Evolutionary conservation across 2,888 invertebrate genomes (phyloP).

Genomic region (Diarsia dahlii): DNA sequence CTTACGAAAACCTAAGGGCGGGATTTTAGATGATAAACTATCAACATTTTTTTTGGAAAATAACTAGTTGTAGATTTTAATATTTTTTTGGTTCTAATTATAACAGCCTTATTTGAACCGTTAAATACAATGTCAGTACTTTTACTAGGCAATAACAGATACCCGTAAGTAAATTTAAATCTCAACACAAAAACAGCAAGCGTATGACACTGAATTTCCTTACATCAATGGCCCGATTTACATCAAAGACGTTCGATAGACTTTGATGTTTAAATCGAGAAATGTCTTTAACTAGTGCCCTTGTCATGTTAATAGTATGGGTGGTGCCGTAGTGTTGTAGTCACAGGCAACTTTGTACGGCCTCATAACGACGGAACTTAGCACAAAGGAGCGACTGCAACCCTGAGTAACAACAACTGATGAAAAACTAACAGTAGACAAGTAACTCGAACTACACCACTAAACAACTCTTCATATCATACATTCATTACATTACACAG

Average conservation of each 20-base stretch:
- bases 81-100: neutral
- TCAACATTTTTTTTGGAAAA: neutral
- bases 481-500: conserved; percentile 12
- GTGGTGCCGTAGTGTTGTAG: conserved; percentile 73
- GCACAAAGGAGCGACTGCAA: conserved; percentile 74
- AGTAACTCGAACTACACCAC: conserved; percentile 46
- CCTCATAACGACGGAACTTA: conserved; percentile 74
- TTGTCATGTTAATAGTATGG: conserved; percentile 77
- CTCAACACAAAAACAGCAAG: conserved; percentile 56
- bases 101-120: neutral
- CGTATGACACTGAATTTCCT: conserved; percentile 75
- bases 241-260: conserved; percentile 84
- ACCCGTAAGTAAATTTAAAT: conserved; percentile 20
- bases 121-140: neutral
- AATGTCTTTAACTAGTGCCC: conserved; percentile 81
- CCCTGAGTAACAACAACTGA: conserved; percentile 66
- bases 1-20: conserved; percentile 7
- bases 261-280: conserved; percentile 87
- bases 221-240: conserved; percentile 85
- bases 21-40: neutral
- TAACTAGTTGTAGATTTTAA: too few relatives aligned
- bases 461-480: conserved; percentile 24
- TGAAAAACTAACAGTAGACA: conserved; percentile 75
- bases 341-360: conserved; percentile 74
- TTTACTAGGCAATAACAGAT: neutral